Conservation (phyloP, 2,113 vertebrate species). For the Sterrhoptilus dennistouni region DNA sequence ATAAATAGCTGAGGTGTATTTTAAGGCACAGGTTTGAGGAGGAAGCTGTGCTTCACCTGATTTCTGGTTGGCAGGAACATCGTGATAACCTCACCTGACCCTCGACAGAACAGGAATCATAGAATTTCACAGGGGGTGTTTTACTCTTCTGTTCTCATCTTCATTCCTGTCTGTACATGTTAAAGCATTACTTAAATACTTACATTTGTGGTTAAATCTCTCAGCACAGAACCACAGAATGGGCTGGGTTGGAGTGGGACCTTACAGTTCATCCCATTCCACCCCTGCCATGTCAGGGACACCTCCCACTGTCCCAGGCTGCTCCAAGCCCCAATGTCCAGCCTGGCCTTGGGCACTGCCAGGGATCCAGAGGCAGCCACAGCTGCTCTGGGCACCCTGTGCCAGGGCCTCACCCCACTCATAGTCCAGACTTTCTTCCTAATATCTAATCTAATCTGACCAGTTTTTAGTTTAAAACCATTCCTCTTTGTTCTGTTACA, state of each 20-base stretch:
- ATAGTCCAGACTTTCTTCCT: background rate
- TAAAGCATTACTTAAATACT: background rate
- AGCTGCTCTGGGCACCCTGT: background rate
- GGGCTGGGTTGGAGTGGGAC: background rate
- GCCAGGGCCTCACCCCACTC: background rate
- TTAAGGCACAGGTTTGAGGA: background rate
- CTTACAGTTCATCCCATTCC: fast-evolving
- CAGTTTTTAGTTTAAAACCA: background rate
- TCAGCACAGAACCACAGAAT: background rate
- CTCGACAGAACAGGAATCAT: background rate
- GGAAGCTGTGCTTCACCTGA: background rate
- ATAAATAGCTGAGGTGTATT: background rate
- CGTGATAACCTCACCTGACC: background rate
- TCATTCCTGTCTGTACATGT: background rate
- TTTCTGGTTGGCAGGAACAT: background rate
- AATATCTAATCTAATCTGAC: background rate
- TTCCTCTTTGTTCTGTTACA: background rate
- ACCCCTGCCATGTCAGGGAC: background rate
- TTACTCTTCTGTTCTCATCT: background rate
- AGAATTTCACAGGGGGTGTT: background rate
- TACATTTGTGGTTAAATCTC: background rate
- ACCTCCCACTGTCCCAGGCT: background rate
- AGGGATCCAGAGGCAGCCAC: background rate
- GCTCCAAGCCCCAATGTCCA: background rate
- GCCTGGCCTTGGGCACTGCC: background rate